These are phyloP conservation scores for Coracopsis vasa DNA, from an alignment of 2,113 vertebrate species.

Conservation along the genomic window DNA sequence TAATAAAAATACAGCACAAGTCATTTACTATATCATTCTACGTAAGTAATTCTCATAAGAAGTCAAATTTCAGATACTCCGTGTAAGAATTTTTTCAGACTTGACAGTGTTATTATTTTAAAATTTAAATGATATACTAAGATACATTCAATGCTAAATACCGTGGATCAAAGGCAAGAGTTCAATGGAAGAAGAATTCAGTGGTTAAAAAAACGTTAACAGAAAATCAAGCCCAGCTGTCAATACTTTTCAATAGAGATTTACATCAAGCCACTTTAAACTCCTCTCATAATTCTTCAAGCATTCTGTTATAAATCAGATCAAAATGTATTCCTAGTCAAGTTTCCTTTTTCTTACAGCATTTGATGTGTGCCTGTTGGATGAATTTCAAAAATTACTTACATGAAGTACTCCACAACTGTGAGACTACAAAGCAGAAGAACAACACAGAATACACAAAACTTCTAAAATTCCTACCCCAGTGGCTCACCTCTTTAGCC, in stretches of 20 bases:
- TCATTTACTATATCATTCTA: conserved; percentile 24
- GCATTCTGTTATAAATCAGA: neutral
- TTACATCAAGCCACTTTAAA: conserved; percentile 37
- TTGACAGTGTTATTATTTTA: neutral
- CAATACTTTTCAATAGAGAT: conserved; percentile 33
- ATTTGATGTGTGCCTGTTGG: neutral
- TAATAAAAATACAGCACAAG: conserved; percentile 14
- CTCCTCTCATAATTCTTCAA: conserved; percentile 21
- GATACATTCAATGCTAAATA: neutral
- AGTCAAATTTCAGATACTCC: conserved; percentile 12
- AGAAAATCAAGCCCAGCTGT: neutral
- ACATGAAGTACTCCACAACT: neutral
- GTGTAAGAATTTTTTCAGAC: neutral
- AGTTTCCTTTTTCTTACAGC: neutral
- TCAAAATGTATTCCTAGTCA: neutral
- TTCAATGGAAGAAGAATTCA: neutral
- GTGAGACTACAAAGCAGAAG: neutral
- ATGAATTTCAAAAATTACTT: neutral
- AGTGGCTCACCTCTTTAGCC: neutral
- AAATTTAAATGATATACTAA: conserved; percentile 9
- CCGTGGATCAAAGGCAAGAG: neutral
- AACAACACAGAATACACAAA: neutral
- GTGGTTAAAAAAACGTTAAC: neutral
- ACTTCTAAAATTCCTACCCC: neutral
- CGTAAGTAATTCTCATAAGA: neutral